Evolutionary conservation across 2,888 invertebrate species (phyloP).

Genomic region (Eupelmus urozonus): DNA sequence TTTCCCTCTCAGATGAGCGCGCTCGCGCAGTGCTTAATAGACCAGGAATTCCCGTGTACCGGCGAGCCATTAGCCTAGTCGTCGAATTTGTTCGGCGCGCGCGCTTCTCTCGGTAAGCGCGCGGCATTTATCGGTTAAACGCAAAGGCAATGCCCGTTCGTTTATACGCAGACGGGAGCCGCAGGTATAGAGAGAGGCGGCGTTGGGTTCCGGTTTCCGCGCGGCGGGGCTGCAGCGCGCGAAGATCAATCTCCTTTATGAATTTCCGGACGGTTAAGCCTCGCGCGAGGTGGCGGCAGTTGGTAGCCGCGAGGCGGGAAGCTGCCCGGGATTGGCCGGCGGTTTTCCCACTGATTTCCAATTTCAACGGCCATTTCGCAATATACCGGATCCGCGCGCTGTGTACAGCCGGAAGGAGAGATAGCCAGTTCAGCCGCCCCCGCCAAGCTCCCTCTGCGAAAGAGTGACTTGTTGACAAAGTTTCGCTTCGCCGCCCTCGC

Average conservation of each 20-base stretch:
- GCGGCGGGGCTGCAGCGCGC: constrained; percentile 42
- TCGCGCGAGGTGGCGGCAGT: constrained; percentile 50
- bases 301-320: constrained; percentile 14
- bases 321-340: constrained; percentile 44
- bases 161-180: neutral
- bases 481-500: constrained; percentile 22
- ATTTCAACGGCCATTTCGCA: constrained; percentile 54
- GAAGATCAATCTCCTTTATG: constrained; percentile 65
- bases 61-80: neutral
- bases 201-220: constrained; percentile 39
- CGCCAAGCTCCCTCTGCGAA: neutral
- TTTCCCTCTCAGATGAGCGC: neutral
- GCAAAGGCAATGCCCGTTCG: constrained; percentile 13
- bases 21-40: too few species aligned
- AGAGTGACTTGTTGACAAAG: constrained; percentile 50
- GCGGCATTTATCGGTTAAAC: constrained; percentile 24
- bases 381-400: constrained; percentile 27
- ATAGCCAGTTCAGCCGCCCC: neutral
- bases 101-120: neutral
- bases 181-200: too few species aligned
- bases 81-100: neutral
- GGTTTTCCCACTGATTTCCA: constrained; percentile 58
- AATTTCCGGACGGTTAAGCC: constrained; percentile 62
- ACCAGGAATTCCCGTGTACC: too few species aligned
- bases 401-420: constrained; percentile 29